These are phyloP conservation scores for Strigops habroptila DNA, from an alignment of 2,113 vertebrate species.

Conservation along the genomic window DNA sequence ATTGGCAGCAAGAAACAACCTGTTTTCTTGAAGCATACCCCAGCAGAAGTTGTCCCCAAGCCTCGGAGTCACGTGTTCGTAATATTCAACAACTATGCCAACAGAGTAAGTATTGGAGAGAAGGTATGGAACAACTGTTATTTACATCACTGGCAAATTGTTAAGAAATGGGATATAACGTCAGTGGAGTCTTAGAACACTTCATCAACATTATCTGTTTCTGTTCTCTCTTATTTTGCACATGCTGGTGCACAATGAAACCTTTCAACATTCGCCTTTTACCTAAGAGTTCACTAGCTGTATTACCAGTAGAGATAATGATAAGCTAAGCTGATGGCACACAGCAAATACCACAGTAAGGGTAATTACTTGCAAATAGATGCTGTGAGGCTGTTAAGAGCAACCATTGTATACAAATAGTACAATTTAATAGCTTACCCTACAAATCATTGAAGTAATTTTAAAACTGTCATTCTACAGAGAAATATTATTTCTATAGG, in stretches of 20 bases:
- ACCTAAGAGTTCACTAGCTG: not conserved
- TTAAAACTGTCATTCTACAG: constrained; percentile 8
- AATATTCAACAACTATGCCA: not conserved
- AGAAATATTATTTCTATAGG: constrained; percentile 32
- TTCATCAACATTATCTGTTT: constrained; percentile 14
- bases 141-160: not conserved
- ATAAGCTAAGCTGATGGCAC: not conserved
- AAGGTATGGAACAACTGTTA: not conserved
- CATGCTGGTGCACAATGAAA: not conserved
- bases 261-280: constrained; percentile 8
- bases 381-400: constrained; percentile 4
- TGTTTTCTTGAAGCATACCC: constrained; percentile 43
- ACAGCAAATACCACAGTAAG: not conserved
- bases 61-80: not conserved
- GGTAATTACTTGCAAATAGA: constrained; percentile 33
- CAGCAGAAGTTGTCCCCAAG: not conserved
- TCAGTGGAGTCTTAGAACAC: constrained; percentile 2
- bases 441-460: constrained; percentile 23
- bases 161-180: not conserved
- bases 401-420: not conserved
- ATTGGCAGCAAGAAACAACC: constrained; percentile 22
- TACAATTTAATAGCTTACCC: not conserved
- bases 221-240: constrained; percentile 6
- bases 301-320: not conserved
- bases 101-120: not conserved